Evolutionary conservation across 2,888 invertebrate species (phyloP), one percentile per base, ranked within the genome.

Genomic region (Rhyacophila evoluta): DNA sequence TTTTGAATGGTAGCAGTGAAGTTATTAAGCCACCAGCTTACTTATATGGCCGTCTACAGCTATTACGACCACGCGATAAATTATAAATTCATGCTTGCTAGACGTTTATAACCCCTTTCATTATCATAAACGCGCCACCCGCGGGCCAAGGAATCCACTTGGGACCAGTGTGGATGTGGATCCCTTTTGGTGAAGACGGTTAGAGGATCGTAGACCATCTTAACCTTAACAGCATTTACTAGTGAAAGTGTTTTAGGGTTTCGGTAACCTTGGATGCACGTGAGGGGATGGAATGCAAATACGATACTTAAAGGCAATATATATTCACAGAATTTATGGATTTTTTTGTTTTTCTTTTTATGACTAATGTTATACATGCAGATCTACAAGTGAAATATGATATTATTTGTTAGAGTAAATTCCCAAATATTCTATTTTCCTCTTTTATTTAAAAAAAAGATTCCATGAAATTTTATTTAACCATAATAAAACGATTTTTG

Each of bases 101-200:
- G 81, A 82, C 82, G 72, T 82, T 82, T 81, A 82, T 80, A 82
- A 82, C 82, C 82, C 79, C 78, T 81, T 80, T 79, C 80, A 80
- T 82, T 82, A 82, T 82, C 82, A 69, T 76, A 74, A 77, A 77
- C 78, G 79, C 76, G 79, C 79, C 79, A 74, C 77, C 77, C 67
- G 38, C 27, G 77, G 71, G 70, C 15, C 55, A 33, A 67, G 74
- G 68, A 69, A 78, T 79, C 72, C 75, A 37, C 79, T 69, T 27
- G 27, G 67, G 55, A 33, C 19, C 37, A 12, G 12, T 37, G 25
- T 37, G 37, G 36, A 25, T 55, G 55, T 10, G 55, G 55, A 55
- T 19, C 55, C 25, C 25, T 55, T 19, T 55, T 8, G 55, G 55
- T 55, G 19, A 55, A 55, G 55, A 12, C 55, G 25, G 55, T 55